Evolutionary conservation across 2,113 vertebrate genomes (phyloP).

Genomic region (Halichoerus grypus): DNA sequence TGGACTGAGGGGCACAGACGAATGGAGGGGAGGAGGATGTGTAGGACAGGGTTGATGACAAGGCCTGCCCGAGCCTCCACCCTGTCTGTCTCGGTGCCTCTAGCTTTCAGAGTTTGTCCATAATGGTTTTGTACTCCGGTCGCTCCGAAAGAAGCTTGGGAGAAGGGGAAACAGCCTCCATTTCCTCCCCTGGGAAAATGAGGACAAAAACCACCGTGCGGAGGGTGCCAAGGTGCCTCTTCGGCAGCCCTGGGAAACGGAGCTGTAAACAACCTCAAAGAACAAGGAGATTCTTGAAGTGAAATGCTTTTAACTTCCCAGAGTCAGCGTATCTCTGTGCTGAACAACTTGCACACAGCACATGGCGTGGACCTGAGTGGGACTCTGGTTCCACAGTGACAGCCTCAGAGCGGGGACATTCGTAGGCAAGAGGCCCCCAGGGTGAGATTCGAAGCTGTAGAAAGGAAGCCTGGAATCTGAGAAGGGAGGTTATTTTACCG

Average conservation of each 20-base stretch:
- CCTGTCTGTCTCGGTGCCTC: not conserved
- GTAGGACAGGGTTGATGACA: accelerated
- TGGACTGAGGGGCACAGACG: not conserved
- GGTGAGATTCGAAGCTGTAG: not conserved
- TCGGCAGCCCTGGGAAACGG: not conserved
- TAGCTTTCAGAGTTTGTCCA: not conserved
- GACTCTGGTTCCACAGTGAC: not conserved
- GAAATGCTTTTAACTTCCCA: not conserved
- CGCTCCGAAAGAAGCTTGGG: not conserved
- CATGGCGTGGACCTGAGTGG: not conserved
- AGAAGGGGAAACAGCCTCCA: not conserved
- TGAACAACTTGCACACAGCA: not conserved
- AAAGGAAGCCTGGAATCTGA: not conserved
- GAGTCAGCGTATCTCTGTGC: not conserved
- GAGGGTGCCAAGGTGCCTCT: not conserved
- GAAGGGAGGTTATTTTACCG: not conserved
- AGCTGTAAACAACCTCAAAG: not conserved
- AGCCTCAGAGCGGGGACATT: not conserved
- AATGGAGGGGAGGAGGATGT: not conserved
- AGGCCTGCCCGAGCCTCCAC: not conserved
- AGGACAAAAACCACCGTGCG: not conserved
- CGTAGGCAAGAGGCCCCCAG: no score
- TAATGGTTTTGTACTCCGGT: no score
- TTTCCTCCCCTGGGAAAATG: not conserved
- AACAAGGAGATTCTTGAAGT: not conserved